These are phyloP conservation scores for Diplosoma virens DNA, from an alignment of 23 tunicate genomes.

Conservation along the genomic window DNA sequence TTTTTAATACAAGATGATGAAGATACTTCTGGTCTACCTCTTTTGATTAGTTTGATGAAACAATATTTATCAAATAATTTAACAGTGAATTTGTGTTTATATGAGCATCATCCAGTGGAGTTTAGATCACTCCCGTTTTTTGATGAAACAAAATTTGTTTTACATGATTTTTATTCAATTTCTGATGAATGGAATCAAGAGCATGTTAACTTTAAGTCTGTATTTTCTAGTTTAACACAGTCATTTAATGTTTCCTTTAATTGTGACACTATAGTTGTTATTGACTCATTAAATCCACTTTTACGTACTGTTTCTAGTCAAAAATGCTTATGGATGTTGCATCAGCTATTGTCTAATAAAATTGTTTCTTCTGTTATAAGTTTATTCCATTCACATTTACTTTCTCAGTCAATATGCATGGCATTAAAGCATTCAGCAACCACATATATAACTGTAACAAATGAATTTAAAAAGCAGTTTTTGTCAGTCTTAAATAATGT, in stretches of 20 bases:
- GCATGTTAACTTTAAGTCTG: not conserved
- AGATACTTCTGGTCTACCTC: not conserved
- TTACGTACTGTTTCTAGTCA: not conserved
- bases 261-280: not conserved
- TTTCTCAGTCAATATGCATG: not conserved
- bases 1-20: conserved; percentile 1
- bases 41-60: not conserved
- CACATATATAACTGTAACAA: not conserved
- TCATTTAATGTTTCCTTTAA: not conserved
- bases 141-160: not conserved
- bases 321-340: not conserved
- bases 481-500: not conserved
- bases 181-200: conserved; percentile 5
- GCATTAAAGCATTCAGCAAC: not conserved
- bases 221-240: not conserved
- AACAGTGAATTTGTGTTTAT: not conserved
- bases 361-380: not conserved
- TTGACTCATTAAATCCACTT: not conserved
- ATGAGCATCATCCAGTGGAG: not conserved
- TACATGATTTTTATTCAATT: conserved; percentile 14
- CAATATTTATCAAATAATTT: not conserved
- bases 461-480: not conserved
- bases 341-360: not conserved
- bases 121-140: not conserved
- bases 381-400: conserved; percentile 11